Evolutionary conservation across 2,888 invertebrate species (phyloP).

Genomic region (Eupithecia inturbata): DNA sequence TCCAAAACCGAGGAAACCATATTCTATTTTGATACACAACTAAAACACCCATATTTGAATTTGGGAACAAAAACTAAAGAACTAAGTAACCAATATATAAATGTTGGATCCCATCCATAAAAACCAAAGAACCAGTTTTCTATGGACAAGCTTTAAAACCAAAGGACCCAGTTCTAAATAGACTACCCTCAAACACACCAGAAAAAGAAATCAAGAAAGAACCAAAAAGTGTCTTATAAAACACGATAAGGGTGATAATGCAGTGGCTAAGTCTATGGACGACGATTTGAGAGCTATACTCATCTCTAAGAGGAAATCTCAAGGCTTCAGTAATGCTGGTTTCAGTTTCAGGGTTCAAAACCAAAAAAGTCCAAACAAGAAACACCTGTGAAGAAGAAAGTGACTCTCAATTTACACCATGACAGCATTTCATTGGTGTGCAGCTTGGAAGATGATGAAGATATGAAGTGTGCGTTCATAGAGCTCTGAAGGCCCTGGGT

Average conservation of each 20-base stretch:
- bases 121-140: neutral
- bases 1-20: neutral
- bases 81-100: neutral
- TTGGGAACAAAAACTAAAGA: neutral
- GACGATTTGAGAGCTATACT: neutral
- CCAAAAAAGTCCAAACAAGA: constrained; percentile 32
- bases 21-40: neutral
- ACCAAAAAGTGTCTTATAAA: neutral
- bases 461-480: constrained; percentile 4
- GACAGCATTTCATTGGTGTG: constrained; percentile 4
- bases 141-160: neutral
- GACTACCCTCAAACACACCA: neutral
- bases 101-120: neutral
- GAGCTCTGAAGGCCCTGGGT: constrained; percentile 6
- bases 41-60: neutral
- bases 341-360: constrained; percentile 22
- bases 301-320: neutral
- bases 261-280: neutral
- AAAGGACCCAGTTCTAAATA: neutral
- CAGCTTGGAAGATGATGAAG: constrained; percentile 1
- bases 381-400: constrained; percentile 47
- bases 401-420: constrained; percentile 50
- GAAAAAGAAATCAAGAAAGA: neutral
- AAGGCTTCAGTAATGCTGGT: neutral
- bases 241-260: neutral